These are phyloP conservation scores for Hypolimnas misippus DNA, from an alignment of 2,888 invertebrate genomes.

Conservation along the genomic window DNA sequence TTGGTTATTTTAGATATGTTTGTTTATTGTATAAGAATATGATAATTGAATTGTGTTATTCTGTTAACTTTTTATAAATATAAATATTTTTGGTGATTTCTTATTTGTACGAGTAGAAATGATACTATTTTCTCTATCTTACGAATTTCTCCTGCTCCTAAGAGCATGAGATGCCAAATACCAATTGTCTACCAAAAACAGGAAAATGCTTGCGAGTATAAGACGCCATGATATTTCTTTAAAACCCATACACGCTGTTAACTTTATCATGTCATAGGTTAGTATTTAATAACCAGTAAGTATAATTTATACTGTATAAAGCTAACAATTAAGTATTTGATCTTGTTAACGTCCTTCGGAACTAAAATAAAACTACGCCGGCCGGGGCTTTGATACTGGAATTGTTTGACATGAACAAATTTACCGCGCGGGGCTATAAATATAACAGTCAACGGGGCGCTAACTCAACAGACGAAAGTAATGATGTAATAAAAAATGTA, in stretches of 20 bases:
- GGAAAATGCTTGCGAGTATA: background rate
- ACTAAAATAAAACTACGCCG: conserved; percentile 6
- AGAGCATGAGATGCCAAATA: too few species aligned
- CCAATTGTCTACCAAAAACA: too few species aligned
- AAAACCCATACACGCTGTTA: background rate
- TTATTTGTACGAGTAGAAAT: too few species aligned
- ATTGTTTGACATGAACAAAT: conserved; percentile 18
- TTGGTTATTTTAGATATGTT: too few species aligned
- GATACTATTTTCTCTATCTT: too few species aligned
- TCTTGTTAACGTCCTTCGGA: background rate
- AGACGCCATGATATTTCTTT: background rate
- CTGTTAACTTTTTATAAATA: too few species aligned
- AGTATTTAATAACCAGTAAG: too few species aligned
- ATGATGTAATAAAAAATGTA: conserved; percentile 38
- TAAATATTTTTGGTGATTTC: too few species aligned
- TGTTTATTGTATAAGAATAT: too few species aligned
- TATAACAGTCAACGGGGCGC: conserved; percentile 39
- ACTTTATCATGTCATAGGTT: background rate
- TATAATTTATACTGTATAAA: background rate
- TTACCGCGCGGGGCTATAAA: conserved; percentile 35
- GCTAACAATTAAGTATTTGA: background rate
- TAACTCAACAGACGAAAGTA: conserved; percentile 37
- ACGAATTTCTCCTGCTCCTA: too few species aligned
- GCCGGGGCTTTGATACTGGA: conserved; percentile 15
- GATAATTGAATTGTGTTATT: too few species aligned